Conservation (phyloP, 2,797 vertebrate genomes). For the Avahi laniger region DNA sequence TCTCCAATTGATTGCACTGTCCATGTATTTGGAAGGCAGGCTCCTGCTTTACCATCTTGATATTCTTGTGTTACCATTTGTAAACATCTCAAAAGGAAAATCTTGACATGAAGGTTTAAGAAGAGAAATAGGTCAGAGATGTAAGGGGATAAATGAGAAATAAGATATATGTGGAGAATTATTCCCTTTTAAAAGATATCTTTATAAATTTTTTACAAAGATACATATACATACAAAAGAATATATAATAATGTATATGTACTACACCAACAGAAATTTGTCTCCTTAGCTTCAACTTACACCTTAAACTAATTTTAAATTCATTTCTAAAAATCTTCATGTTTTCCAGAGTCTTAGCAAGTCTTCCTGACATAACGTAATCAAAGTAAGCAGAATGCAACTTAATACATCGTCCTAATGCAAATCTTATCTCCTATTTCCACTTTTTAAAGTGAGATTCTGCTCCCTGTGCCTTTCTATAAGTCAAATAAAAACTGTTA, state of each 20-base stretch:
- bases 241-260: neutral
- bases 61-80: neutral
- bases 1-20: neutral
- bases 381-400: neutral
- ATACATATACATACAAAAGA: neutral
- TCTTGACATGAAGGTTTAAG: neutral
- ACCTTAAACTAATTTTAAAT: neutral
- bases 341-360: neutral
- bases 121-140: neutral
- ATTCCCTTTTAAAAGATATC: neutral
- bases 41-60: neutral
- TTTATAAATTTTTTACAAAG: neutral
- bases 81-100: neutral
- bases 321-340: neutral
- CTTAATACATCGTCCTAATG: neutral
- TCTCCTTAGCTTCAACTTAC: neutral
- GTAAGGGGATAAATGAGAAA: neutral
- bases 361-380: neutral
- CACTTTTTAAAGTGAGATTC: neutral
- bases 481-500: neutral
- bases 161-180: neutral
- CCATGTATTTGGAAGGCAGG: neutral
- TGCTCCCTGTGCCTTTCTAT: neutral
- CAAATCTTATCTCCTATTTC: neutral
- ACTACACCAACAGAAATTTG: neutral